Base-by-base conservation (phyloP, 2,113 vertebrate species). In the Hemichromis elongatus region DNA sequence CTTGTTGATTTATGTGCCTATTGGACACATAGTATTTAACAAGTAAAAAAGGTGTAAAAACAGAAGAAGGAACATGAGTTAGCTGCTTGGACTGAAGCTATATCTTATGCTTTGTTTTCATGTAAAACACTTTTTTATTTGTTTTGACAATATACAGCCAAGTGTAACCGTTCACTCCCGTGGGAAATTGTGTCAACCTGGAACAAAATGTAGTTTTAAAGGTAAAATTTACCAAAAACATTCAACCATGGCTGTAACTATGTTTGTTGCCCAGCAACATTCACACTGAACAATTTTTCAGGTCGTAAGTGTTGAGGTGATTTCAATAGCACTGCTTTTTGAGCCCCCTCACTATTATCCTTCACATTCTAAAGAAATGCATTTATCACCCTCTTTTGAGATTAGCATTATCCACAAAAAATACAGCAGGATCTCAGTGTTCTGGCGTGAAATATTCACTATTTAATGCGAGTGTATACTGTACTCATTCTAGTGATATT, bases 231-330 rank as follows among this genome's bases (percentile, higher is more conserved):
- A 47, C n/a, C 3, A 68, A 87, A 87, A 86, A 80, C 53, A 77
- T 47, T 85, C 24, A 55, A 73, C n/a, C 26, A 30, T 66, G 59
- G 24, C 14, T 24, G 52, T 9, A 88, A 53, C 18, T 81, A 59
- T 61, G 56, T 80, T 82, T 85, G 86, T 94, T 92, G 84, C 90
- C 66, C 66, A 16, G 93, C 89, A 91, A 90, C 81, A 6, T 68
- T 85, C 55, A 28, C 24, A 73, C 50, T 47, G 68, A 86, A 90
- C 56, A 80, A 5, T 77, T 19, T 47, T 77, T 85, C 55, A 63
- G 53, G 83, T 78, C 2, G 9, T 21, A 70, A 57, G 55, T 77
- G 28, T 84, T 70, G 35, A 88, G 78, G n/a, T 88, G 33, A 85
- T 86, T 89, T 86, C 73, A 92, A 30, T 42, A 77, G 26, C 53